Evolutionary conservation across 2,113 vertebrate species (phyloP), one percentile per base, ranked within the genome.

Genomic region (Gnathochromis pfefferi): DNA sequence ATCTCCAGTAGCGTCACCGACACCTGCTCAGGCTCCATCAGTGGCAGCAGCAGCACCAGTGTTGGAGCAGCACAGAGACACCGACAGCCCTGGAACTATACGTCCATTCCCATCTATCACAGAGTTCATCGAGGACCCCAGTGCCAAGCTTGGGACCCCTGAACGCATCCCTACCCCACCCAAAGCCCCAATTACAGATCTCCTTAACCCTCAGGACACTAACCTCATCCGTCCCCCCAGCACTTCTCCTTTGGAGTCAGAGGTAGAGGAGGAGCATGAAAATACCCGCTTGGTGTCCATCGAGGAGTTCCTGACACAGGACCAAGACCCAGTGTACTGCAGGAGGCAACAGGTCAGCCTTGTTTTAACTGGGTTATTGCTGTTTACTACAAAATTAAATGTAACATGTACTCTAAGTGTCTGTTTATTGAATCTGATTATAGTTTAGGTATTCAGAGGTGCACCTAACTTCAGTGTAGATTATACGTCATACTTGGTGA

Each of bases 211-310:
- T 19, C 90, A 86, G 10, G 90, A 92, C 65, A 91, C 23, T 1
- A 95, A 95, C 83, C 28, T 93, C 7, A 92, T 88, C 57, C 89
- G 91, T 42, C 95, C 95, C 1, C 90, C 87, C 40, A 92, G 91
- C 91, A 65, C 88, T 9, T 96, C 95, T 7, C 95, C 96, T 0
- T 89, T 95, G 83, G 96, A 96, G 83, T 97, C 96, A 0, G 96
- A 97, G 79, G 73, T 93, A 2, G 97, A 96, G 21, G 95, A 95
- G 11, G 96, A 96, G 58, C 83, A 21, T 45, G 94, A 95, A 86
- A 96, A 94, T 47, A 91, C 90, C 13, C 95, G 96, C 28, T 78
- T 96, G 85, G 96, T 96, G 79, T 97, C 96, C 80, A 96, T 97
- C 0, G 96, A 97, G 26, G 96, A 97, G 78, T 97, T 97, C 85